Evolutionary conservation across 2,797 vertebrate species (phyloP), one percentile per base, ranked within the genome.

Genomic region (Zalophus californianus): DNA sequence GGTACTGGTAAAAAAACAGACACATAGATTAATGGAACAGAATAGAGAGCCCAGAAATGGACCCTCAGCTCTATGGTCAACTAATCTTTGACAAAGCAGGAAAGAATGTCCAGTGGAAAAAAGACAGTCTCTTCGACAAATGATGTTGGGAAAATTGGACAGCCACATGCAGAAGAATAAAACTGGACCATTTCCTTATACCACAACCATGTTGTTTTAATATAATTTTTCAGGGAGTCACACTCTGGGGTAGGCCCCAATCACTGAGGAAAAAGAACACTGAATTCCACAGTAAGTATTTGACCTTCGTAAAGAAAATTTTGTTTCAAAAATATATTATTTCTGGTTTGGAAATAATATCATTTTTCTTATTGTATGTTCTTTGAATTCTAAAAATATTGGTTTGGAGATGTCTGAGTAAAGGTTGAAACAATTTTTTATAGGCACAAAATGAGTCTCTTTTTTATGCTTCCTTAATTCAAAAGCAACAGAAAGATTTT

Each of bases 401-500:
- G 62, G 38, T 79, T 96, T 96, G 54, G 60, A 73, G 23, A 73
- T 85, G 9, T 70, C 13, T 92, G 41, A 72, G 44, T 95, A 97
- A 97, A 97, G 50, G 29, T 92, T 94, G 84, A 88, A 96, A 94
- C 11, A 86, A 85, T 64, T 96, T 97, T 92, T 92, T 88, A 66
- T 75, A 87, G 91, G 60, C 54, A 83, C 73, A 91, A 72, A 93
- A 91, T 84, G 15, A 97, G 91, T 88, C 18, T 92, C 15, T 85
- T 97, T 94, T 84, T 92, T 35, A 58, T 91, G 44, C 44, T 91
- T 93, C 16, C n/a, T 94, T 82, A 95, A 92, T 82, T 88, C 50
- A 93, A 88, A 97, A 83, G 35, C 44, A 90, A 16, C 35, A 66
- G 41, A 44, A 35, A 85, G 58, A 7, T 32, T 15, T 73, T 73